A percentile compares a stretch with the other conserved stretches of the same genome.
These are phyloP conservation scores for Ispidina picta DNA, from an alignment of 2,797 vertebrate genomes.

Conservation along the genomic window DNA sequence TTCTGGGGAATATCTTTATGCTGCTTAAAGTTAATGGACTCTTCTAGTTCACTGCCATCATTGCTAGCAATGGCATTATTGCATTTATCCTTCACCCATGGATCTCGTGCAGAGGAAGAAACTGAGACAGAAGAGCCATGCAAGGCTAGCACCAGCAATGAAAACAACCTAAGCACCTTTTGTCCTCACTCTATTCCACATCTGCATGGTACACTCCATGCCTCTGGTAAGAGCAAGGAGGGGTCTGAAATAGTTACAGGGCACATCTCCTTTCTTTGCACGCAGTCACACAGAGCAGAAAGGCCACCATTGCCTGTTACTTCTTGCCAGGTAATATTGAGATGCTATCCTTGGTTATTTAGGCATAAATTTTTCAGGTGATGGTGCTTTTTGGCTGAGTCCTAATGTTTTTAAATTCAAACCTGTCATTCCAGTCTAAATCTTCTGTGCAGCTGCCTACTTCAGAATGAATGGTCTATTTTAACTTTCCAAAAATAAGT, in stretches of 20 bases:
- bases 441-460: neutral
- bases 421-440: neutral
- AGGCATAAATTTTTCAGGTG: neutral
- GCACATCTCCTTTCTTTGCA: neutral
- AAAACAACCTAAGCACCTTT: neutral
- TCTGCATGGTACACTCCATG: neutral
- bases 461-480: neutral
- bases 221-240: neutral
- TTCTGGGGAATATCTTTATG: neutral
- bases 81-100: neutral
- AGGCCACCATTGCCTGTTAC: neutral
- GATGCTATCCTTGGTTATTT: neutral
- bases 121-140: neutral
- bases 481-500: slow-evolving; percentile 47
- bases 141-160: neutral
- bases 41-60: neutral
- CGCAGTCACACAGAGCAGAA: neutral
- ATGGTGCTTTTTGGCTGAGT: neutral
- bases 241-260: neutral
- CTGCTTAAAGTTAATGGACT: neutral
- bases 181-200: neutral
- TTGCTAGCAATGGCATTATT: neutral
- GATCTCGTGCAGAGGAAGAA: neutral
- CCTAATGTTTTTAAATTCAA: neutral
- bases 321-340: neutral